Evolutionary conservation across 1,140 invertebrate species (phyloP).

Genomic region (Meloidogyne hapla): DNA sequence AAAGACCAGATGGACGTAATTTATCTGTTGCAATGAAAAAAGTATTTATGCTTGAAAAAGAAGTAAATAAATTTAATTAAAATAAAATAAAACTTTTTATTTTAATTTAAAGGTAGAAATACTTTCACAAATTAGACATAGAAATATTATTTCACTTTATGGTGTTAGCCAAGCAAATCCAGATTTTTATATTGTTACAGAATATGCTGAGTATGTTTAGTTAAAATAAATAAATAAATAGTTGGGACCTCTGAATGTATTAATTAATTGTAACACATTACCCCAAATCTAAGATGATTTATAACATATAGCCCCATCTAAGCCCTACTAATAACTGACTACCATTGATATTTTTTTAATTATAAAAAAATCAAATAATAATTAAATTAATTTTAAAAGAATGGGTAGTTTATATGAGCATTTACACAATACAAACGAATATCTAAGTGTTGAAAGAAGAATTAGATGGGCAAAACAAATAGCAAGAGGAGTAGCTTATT

Average conservation of each 20-base stretch:
- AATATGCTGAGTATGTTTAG: conserved; percentile 54
- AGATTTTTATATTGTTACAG: conserved; percentile 61
- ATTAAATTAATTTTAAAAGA: neutral
- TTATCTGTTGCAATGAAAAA: conserved; percentile 54
- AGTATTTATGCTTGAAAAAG: conserved; percentile 61
- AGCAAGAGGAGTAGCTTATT: conserved; percentile 52
- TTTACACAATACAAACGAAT: conserved; percentile 48
- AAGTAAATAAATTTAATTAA: conserved; percentile 41
- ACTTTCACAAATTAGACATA: conserved; percentile 55
- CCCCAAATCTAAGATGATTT: too few relatives aligned
- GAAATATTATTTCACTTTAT: conserved; percentile 61
- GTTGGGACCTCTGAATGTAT: too few relatives aligned
- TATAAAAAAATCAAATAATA: neutral
- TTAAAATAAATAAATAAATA: neutral
- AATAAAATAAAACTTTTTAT: neutral
- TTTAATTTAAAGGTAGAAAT: conserved; percentile 51
- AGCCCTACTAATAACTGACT: too few relatives aligned
- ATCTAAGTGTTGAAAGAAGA: conserved; percentile 45
- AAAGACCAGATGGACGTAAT: neutral
- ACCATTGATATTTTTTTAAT: too few relatives aligned
- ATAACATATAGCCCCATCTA: too few relatives aligned
- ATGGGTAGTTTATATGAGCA: conserved; percentile 31
- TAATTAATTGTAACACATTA: too few relatives aligned
- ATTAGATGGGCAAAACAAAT: conserved; percentile 55
- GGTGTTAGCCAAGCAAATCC: conserved; percentile 57